Evolutionary conservation across 2,113 vertebrate genomes (phyloP), one percentile per base, ranked within the genome.

Genomic region (Elephas maximus): DNA sequence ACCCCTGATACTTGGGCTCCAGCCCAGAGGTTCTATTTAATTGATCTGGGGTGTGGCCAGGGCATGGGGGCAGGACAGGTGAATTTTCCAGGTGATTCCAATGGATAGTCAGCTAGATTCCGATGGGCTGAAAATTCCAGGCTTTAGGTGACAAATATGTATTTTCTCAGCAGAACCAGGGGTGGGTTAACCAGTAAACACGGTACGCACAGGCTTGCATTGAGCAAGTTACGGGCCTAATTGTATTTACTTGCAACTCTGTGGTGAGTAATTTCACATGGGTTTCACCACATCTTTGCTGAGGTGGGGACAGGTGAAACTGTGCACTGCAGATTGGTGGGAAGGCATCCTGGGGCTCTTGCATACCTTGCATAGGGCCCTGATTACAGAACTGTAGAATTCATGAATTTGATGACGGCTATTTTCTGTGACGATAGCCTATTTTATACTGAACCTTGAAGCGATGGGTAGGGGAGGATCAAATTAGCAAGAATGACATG

Each of bases 381-480:
- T 48, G 48, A 48, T 48, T 48, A 48, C 48, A 10, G 6, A 69
- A 48, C 21, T 60, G 5, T 33, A 41, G 21, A 73, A 57, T 67
- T 73, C 37, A 28, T 48, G 24, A 45, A 79, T 57, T 71, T 51
- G 77, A 78, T 65, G 69, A 71, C 41, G 67, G 6, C 76, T 90
- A 30, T 93, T 88, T 96, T 88, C 63, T 84, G 26, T 69, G 26
- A 53, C 80, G 48, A 57, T 63, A 30, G n/a, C 37, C 48, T 90
- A 6, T 91, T 60, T 84, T 80, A 60, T 23, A 62, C 45, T 48
- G 48, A 48, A 48, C 1, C 48, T 48, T 94, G 63, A 80, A 7
- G 10, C 10, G 33, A 10, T 41, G 67, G 57, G 62, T 26, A 86
- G 30, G 15, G 44, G 48, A 48, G 45, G 9, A 8, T 44, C 23